Evolutionary conservation across 2,888 invertebrate species (phyloP).

Genomic region (Andricus curvator): DNA sequence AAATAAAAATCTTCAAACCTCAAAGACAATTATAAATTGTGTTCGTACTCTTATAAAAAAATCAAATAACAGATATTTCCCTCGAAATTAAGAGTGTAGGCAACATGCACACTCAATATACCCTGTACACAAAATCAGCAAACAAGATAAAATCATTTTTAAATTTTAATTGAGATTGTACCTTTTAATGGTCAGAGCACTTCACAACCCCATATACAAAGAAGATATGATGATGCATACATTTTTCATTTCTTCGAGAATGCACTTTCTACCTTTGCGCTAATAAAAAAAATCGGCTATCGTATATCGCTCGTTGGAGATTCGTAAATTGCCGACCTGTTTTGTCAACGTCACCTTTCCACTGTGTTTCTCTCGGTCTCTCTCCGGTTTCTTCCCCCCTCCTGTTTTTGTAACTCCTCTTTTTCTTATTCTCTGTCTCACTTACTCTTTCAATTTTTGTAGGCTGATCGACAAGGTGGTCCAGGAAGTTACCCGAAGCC

Average conservation of each 20-base stretch:
- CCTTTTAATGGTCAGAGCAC: background rate
- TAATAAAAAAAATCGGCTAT: slow-evolving; percentile 34
- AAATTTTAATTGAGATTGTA: slow-evolving; percentile 9
- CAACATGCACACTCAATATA: too few species aligned
- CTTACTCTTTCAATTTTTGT: slow-evolving; percentile 19
- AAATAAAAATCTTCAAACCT: too few species aligned
- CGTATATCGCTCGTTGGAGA: slow-evolving; percentile 24
- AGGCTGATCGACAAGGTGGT: slow-evolving; percentile 27
- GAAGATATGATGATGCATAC: slow-evolving; percentile 19
- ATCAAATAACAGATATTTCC: too few species aligned
- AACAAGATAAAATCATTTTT: background rate
- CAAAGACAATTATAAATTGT: too few species aligned
- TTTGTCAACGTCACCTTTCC: slow-evolving; percentile 33
- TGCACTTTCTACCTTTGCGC: slow-evolving; percentile 30
- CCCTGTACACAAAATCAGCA: background rate
- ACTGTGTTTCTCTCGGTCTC: slow-evolving; percentile 44
- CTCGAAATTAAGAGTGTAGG: too few species aligned
- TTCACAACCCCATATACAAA: slow-evolving; percentile 6
- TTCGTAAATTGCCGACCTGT: slow-evolving; percentile 23
- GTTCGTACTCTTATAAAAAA: too few species aligned
- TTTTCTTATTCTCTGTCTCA: background rate
- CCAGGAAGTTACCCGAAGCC: slow-evolving; percentile 12
- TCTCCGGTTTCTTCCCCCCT: slow-evolving; percentile 49
- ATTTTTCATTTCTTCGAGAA: slow-evolving; percentile 30
- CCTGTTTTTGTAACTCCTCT: slow-evolving; percentile 17